Percentiles rank a stretch among this genome's conserved stretches.
Conservation (phyloP, 2,797 vertebrate genomes). For the Periophthalmus magnuspinnatus region DNA sequence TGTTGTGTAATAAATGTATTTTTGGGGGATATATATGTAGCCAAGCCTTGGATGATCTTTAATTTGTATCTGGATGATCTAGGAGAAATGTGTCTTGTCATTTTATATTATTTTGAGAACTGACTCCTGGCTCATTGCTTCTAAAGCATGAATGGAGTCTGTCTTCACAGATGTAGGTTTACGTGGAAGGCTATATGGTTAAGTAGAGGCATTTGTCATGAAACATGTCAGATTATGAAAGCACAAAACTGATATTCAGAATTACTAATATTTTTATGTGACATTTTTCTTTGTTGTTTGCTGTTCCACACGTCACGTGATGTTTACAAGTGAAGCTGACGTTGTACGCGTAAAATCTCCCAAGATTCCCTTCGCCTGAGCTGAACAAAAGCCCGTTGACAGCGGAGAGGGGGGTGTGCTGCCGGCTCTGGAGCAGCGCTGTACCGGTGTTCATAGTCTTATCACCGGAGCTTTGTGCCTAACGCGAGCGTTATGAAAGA, state of each 20-base stretch:
- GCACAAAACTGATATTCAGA: not conserved
- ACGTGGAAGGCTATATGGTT: too few relatives aligned
- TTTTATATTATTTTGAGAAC: too few relatives aligned
- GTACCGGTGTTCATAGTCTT: not conserved
- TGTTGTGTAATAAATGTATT: too few relatives aligned
- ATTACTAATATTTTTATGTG: not conserved
- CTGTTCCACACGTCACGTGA: not conserved
- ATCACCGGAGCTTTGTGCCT: not conserved
- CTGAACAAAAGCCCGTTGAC: conserved; percentile 60
- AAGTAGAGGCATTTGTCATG: too few relatives aligned
- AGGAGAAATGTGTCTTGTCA: too few relatives aligned
- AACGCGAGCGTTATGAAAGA: not conserved
- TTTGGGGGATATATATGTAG: too few relatives aligned
- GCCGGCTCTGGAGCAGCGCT: conserved; percentile 25
- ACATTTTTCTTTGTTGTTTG: not conserved
- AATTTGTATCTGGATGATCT: too few relatives aligned
- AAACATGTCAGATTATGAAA: too few relatives aligned
- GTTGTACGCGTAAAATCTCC: conserved; percentile 46
- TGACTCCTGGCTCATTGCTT: too few relatives aligned
- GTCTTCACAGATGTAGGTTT: too few relatives aligned
- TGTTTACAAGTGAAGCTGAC: conserved; percentile 9
- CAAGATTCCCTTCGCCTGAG: conserved; percentile 48
- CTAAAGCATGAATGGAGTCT: too few relatives aligned
- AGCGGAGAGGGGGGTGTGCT: conserved; percentile 45
- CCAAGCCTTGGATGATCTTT: too few relatives aligned